Conservation (phyloP, 2,113 vertebrate species). For the Cheirogaleus medius region DNA sequence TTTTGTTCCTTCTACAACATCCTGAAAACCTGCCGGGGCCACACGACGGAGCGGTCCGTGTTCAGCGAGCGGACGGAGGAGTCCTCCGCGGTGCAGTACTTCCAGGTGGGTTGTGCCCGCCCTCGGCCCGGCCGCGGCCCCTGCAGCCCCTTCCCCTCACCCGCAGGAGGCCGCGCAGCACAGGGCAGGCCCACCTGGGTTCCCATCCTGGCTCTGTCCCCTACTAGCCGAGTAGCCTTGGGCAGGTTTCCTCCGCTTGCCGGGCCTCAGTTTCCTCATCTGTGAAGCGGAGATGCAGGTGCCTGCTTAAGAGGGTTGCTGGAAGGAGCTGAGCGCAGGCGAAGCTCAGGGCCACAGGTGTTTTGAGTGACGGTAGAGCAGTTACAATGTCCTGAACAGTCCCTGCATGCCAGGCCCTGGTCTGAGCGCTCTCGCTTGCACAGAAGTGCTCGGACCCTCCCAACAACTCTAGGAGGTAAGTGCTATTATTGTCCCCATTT, state of each 20-base stretch:
- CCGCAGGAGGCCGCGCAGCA: background rate
- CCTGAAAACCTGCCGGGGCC: constrained; percentile 93
- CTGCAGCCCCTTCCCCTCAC: background rate
- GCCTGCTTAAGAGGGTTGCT: constrained; percentile 23
- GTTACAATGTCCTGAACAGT: background rate
- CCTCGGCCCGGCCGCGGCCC: fast-evolving
- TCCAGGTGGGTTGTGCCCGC: constrained; percentile 88
- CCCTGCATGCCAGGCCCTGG: background rate
- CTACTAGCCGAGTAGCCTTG: background rate
- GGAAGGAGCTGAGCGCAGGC: background rate
- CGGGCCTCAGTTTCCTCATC: constrained; percentile 64
- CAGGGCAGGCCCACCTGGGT: background rate
- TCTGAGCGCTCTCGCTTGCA: background rate
- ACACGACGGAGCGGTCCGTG: constrained; percentile 89
- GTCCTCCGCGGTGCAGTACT: constrained; percentile 98
- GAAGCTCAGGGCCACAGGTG: background rate
- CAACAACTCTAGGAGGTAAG: constrained; percentile 61
- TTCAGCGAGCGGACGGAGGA: constrained; percentile 97
- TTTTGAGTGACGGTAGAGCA: background rate
- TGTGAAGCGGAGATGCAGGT: constrained; percentile 24
- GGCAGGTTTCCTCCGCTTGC: background rate
- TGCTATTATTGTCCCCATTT: constrained; percentile 69
- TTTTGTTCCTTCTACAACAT: constrained; percentile 98
- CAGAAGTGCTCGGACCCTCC: constrained; percentile 21
- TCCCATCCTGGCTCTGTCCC: constrained; percentile 1